Base-by-base conservation (phyloP, 2,113 vertebrate genomes). In the Thermophis baileyi region DNA sequence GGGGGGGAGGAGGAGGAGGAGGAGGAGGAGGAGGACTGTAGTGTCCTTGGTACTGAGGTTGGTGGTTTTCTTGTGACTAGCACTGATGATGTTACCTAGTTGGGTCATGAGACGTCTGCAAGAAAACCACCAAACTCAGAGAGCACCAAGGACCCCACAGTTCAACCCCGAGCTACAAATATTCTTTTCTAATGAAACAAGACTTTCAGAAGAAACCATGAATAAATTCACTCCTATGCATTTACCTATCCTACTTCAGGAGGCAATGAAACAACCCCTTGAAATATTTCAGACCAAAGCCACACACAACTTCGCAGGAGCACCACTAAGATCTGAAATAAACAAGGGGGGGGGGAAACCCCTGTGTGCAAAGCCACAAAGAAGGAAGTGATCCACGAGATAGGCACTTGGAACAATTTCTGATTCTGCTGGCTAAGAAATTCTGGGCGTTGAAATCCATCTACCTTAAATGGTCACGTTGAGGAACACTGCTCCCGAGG, bases 281-380 rank as follows among this genome's bases (percentile, higher is more conserved):
- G 24, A 30, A 49, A 30, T 18, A 30, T 14, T 51, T 6, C 49
- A 12, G 47, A 30, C 16, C 51, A 44, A 46, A 27, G 12, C 35
- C 24, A 8, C 6, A 1, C 27, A 0, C 50, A 6, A 1, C 50
- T 35, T 35, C 4, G 6, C 2, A 27, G 40, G 4, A 6, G 22
- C 35, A 27, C 22, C 18, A 7, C 35, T 16, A 40, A 25, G 88
- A 8, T 27, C 12, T 14, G 53, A 47, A 4, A 60, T 18, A 3
- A 46, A 27, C 0, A 8, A 25, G 14, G 3, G 3, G 40, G 18
- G 0, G 3, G 22, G 46, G 46, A 40, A 6, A 40, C 24, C 30
- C 14, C 0, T 5, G 4, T 6, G n/a, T 35, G 40, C 27, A 16
- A 27, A 60, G 40, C 1, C 40, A 18, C 6, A 4, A 6, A 89